A percentile compares a stretch with the other conserved stretches of the same genome.
These are phyloP conservation scores for Crocallis elinguaria DNA, from an alignment of 2,888 invertebrate species.

Conservation along the genomic window DNA sequence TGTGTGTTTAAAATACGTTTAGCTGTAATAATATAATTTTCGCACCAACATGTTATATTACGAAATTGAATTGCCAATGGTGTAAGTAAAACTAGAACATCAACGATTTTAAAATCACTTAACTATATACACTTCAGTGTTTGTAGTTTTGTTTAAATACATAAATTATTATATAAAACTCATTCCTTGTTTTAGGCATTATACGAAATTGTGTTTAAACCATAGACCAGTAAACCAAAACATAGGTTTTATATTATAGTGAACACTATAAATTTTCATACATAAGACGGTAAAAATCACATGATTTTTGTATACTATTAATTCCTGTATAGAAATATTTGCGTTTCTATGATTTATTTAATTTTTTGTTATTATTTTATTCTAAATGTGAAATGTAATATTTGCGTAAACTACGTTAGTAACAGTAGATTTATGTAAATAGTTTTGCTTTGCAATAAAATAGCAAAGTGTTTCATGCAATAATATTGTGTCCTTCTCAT, in stretches of 20 bases:
- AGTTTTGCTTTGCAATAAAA: constrained; percentile 65
- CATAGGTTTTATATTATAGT: too few species aligned
- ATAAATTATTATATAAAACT: constrained; percentile 61
- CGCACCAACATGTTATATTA: constrained; percentile 21
- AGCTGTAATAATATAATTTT: constrained; percentile 20
- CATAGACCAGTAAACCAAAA: constrained; percentile 42
- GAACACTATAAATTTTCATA: constrained; percentile 45
- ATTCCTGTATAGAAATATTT: constrained; percentile 61
- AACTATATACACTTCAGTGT: constrained; percentile 18
- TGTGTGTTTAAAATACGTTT: constrained; percentile 16
- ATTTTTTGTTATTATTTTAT: constrained; percentile 42
- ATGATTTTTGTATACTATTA: constrained; percentile 53
- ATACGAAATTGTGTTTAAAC: constrained; percentile 63
- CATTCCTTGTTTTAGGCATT: constrained; percentile 78
- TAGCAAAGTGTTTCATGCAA: constrained; percentile 52
- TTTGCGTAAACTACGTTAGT: constrained; percentile 58
- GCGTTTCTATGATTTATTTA: constrained; percentile 58
- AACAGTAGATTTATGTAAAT: constrained; percentile 76
- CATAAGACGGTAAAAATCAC: constrained; percentile 47
- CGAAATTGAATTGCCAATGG: constrained; percentile 36
- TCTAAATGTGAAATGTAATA: constrained; percentile 49
- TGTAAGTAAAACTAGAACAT: constrained; percentile 40
- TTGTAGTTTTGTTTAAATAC: constrained; percentile 54
- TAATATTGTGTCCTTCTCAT: constrained; percentile 37
- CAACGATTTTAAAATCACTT: constrained; percentile 22